Evolutionary conservation across 1,140 invertebrate genomes (phyloP), one percentile per base, ranked within the genome.

Genomic region (Onthophagus taurus): DNA sequence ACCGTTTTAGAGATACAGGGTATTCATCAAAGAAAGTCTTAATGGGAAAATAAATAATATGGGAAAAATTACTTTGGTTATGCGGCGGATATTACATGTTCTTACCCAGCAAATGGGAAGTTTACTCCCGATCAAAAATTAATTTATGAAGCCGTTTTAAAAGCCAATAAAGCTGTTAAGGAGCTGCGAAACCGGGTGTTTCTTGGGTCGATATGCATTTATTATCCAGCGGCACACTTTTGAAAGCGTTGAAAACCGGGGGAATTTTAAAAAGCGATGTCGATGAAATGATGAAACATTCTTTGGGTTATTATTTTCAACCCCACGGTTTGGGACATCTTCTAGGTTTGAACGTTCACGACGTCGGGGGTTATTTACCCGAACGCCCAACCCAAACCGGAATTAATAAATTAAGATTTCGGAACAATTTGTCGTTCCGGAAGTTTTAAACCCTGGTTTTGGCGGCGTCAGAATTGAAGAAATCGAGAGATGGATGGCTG

Each of bases 41-140:
- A n/a, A n/a, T n/a, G n/a, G n/a, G n/a, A n/a, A n/a, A n/a, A n/a
- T n/a, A n/a, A n/a, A n/a, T n/a, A n/a, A n/a, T n/a, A n/a, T n/a
- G n/a, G n/a, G n/a, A n/a, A n/a, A n/a, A 92, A 94, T 64, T 98
- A 98, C 63, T 90, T 83, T 59, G 92, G 95, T 31, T 98, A 96
- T 64, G 78, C 86, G 1, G 89, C 92, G 0, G 95, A 98, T 59
- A 97, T 98, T 26, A 97, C 95, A 0, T 95, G 90, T 65, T 84
- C 85, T 4, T 98, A 86, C 63, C 95, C 95, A 4, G 86, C 79
- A 2, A 95, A 86, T 72, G 95, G 95, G 21, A 94, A 91, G 66
- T 98, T 98, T 58, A 92, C 86, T 0, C 73, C 78, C 1, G 77
- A 95, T 55, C 95, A 98, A 64, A 89, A 83, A 60, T 69, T 91